Conservation (phyloP, 2,888 invertebrate species). For the Acanthosepion lycidas region DNA sequence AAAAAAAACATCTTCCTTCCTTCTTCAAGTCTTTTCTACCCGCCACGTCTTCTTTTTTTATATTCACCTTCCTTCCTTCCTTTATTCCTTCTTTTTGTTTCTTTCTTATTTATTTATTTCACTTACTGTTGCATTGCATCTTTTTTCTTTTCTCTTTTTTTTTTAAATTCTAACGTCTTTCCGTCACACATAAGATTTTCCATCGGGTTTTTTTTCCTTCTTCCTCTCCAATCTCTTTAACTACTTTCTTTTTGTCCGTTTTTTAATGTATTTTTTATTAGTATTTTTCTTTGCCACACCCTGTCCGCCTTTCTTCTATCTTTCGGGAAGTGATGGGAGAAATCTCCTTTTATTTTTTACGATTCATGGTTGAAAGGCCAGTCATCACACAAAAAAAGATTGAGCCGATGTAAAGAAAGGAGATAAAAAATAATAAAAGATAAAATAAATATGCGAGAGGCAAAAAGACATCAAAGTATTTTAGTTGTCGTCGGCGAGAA, state of each 20-base stretch:
- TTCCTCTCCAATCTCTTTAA: background rate
- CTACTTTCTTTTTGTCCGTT: background rate
- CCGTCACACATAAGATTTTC: background rate
- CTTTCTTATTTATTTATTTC: too few relatives aligned
- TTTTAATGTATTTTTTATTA: background rate
- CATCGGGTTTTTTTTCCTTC: background rate
- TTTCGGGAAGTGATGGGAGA: constrained; percentile 22
- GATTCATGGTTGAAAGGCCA: constrained; percentile 22
- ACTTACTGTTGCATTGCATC: background rate
- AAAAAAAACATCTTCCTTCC: too few relatives aligned
- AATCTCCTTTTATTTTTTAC: constrained; percentile 33
- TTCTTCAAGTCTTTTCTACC: too few relatives aligned
- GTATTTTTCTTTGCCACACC: background rate
- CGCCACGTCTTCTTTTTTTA: too few relatives aligned
- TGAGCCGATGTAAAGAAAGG: background rate
- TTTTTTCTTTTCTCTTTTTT: background rate
- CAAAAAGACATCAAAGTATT: constrained; percentile 33
- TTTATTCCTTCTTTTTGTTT: too few relatives aligned
- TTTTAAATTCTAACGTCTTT: background rate
- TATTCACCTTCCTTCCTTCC: too few relatives aligned
- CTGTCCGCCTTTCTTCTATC: background rate
- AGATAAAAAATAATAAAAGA: constrained; percentile 33
- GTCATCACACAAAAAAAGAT: background rate
- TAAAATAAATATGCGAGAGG: background rate
- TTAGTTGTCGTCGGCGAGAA: constrained; percentile 33